phyloP scores from a whole-genome alignment of 2,113 vertebrate species.

The Notarius lentiginosus region DNA sequence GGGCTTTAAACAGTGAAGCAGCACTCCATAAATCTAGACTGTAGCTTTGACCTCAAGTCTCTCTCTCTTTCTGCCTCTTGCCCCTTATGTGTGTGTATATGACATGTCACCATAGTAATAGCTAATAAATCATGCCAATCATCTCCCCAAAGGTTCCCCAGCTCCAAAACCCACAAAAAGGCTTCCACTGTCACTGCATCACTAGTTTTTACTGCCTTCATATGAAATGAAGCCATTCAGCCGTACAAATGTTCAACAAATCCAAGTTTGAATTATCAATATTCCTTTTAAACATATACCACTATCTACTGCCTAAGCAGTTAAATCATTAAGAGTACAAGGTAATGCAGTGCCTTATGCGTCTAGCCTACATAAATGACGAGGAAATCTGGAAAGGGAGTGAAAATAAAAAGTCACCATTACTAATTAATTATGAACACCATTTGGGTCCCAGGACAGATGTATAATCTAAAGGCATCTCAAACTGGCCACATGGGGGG shows the following conservation, averaged over 20 bases:
- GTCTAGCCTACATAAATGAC: not conserved
- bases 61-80: constrained; percentile 19
- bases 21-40: constrained; percentile 65
- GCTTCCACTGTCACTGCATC: not conserved
- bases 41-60: constrained; percentile 58
- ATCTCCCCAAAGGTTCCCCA: not conserved
- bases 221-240: not conserved
- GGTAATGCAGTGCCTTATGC: not conserved
- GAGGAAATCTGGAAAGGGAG: not conserved
- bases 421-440: not conserved
- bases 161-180: not conserved
- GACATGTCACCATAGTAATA: constrained; percentile 21
- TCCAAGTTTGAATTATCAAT: not conserved
- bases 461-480: not conserved
- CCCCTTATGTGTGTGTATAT: constrained; percentile 4
- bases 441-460: too few species aligned
- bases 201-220: not conserved
- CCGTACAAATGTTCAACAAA: not conserved
- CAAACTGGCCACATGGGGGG: not conserved
- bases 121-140: constrained; percentile 37
- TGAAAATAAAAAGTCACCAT: not conserved
- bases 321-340: not conserved
- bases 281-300: not conserved
- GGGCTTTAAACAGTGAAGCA: constrained; percentile 70
- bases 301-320: not conserved